These are phyloP conservation scores for Athene cunicularia DNA, from an alignment of 2,113 vertebrate genomes.

Conservation along the genomic window DNA sequence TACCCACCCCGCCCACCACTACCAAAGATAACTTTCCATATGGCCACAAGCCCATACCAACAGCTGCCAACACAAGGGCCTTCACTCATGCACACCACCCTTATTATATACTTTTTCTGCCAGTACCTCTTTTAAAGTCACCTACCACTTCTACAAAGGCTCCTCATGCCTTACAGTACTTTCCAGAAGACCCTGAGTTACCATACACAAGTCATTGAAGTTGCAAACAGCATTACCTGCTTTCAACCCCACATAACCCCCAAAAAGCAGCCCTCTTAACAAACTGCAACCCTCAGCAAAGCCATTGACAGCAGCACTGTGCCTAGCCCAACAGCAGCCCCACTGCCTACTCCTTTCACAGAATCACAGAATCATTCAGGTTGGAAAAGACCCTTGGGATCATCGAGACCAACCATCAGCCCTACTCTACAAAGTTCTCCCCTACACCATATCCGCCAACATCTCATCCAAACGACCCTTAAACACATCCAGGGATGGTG, in stretches of 20 bases:
- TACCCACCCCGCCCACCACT: neutral
- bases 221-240: neutral
- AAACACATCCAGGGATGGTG: no score
- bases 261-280: neutral
- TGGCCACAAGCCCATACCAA: neutral
- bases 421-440: no score
- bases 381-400: no score
- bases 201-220: neutral
- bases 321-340: no score
- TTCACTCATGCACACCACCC: neutral
- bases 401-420: no score
- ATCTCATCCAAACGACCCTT: no score
- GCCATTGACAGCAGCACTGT: fast-evolving
- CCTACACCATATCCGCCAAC: no score
- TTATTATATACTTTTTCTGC: neutral
- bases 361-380: no score
- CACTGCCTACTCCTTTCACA: no score
- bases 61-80: neutral
- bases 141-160: neutral
- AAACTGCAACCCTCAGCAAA: neutral
- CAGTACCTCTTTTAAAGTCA: neutral
- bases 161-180: neutral
- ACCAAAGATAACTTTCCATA: neutral
- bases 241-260: neutral
- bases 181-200: neutral